Evolutionary conservation across 1,140 invertebrate genomes (phyloP), one percentile per base, ranked within the genome.

Genomic region (Aphidius ervi): DNA sequence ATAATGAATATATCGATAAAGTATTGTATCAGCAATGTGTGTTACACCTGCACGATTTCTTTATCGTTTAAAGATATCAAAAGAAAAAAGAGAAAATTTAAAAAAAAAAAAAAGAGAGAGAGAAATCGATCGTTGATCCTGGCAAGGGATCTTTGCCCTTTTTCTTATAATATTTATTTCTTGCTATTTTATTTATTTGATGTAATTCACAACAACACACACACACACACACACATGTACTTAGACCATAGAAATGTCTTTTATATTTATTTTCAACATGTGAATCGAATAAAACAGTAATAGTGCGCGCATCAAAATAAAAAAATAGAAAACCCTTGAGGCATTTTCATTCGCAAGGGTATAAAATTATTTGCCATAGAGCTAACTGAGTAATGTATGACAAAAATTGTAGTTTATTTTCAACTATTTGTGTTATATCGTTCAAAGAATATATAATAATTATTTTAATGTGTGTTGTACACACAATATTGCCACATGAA

Each of bases 71-170:
- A 40, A 48, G 46, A 45, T 58, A 56, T 56, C 55, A 20, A 47
- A 16, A 48, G 46, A 58, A 58, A 58, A 31, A 31, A 31, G 23
- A 31, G 23, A 31, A 31, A 31, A 31, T 31, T 16, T 0, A 31
- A 31, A 31, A 31, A 31, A 31, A 3, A 31, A 31, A 31, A 31
- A 31, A 31, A 3, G 1, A 31, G 1, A 31, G 4, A 46, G 39
- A 58, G 56, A 49, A 58, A 58, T 58, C 56, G 56, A 58, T 58
- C 56, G 39, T 58, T 58, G n/a, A 58, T n/a, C 56, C 56, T 31
- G 23, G 39, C 10, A 42, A 9, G 9, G 45, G 9, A 9, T 20
- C 56, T 58, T 39, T 40, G 46, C 31, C 37, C 46, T 58, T 41
- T 40, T 20, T 42, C 3, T 37, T 37, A 47, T 31, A 31, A 31